phyloP scores from a whole-genome alignment of 2,113 vertebrate species.

The Procapra przewalskii region DNA sequence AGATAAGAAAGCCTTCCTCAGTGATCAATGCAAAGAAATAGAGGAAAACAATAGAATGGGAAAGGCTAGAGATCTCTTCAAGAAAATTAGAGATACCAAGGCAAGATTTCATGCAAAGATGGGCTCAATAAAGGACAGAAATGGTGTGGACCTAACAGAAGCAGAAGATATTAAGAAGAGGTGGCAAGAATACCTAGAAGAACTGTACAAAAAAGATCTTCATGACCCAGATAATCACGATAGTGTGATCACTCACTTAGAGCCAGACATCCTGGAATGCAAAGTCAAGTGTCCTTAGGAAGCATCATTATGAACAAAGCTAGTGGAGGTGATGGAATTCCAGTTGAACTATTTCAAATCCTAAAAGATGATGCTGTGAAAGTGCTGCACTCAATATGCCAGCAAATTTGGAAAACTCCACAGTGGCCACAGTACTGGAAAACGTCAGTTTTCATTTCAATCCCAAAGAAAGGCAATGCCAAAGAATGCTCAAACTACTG shows the following conservation, averaged over 20 bases:
- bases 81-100: not conserved
- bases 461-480: not conserved
- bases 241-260: not conserved
- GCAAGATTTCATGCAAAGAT: not conserved
- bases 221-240: not conserved
- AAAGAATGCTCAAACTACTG: not conserved
- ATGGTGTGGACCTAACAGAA: not conserved
- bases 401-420: not conserved
- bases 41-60: not conserved
- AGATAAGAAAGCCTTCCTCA: not conserved
- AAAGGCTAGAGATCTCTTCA: not conserved
- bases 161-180: not conserved
- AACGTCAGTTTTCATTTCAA: not conserved
- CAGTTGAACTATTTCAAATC: not conserved
- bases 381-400: not conserved
- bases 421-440: not conserved
- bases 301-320: not conserved
- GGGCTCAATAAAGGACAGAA: not conserved
- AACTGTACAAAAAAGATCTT: not conserved
- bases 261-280: not conserved
- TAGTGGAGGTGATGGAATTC: not conserved
- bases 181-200: not conserved
- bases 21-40: not conserved
- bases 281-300: not conserved
- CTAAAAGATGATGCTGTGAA: not conserved